Conservation (phyloP, 2,888 invertebrate species). For the Tigriopus californicus region DNA sequence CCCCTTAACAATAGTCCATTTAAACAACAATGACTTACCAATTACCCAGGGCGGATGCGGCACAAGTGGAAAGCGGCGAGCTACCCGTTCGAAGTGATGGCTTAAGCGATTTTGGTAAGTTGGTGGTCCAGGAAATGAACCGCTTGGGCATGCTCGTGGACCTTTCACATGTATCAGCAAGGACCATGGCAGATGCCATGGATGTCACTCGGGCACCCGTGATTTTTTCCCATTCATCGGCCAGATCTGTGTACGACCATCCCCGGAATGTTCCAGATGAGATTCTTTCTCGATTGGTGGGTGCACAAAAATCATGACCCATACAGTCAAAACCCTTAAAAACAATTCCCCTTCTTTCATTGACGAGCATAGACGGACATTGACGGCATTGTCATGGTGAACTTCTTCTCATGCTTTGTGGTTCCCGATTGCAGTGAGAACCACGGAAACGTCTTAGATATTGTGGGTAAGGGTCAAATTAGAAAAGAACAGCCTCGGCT, state of each 20-base stretch:
- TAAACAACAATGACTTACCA: no score
- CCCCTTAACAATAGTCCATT: no score
- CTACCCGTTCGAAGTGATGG: not conserved
- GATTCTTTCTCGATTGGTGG: conserved; percentile 38
- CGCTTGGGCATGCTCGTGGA: conserved; percentile 73
- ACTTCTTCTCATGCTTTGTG: conserved; percentile 24
- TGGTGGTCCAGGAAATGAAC: conserved; percentile 66
- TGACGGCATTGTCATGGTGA: conserved; percentile 28
- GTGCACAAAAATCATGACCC: not conserved
- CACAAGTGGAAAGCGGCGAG: not conserved
- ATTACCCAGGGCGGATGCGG: not conserved
- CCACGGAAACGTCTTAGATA: conserved; percentile 21
- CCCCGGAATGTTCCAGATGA: conserved; percentile 62
- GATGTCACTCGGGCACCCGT: conserved; percentile 58
- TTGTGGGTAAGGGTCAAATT: conserved; percentile 22
- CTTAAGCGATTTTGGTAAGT: conserved; percentile 19
- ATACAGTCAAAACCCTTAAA: no score
- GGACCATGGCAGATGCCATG: conserved; percentile 60
- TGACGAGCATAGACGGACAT: conserved; percentile 20
- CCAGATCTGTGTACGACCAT: conserved; percentile 57
- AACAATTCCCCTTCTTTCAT: no score
- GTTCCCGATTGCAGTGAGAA: conserved; percentile 21
- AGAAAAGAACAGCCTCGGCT: no score
- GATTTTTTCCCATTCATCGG: conserved; percentile 67
- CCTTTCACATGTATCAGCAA: conserved; percentile 57